Evolutionary conservation across 2,113 vertebrate species (phyloP).

Genomic region (Uria aalge): DNA sequence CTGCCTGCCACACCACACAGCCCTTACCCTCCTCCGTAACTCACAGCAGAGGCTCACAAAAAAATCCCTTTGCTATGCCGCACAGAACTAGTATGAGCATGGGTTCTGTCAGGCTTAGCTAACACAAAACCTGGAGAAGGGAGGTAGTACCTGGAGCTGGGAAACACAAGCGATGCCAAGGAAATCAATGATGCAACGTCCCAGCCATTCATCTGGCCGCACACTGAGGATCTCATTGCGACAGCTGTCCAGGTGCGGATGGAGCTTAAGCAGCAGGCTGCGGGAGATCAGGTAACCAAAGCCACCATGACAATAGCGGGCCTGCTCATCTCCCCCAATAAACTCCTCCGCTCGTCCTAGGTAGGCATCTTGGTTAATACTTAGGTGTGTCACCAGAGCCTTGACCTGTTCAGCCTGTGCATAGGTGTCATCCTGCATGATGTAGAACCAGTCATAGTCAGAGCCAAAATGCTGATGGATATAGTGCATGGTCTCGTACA

Average conservation of each 20-base stretch:
- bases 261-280: conserved; percentile 86
- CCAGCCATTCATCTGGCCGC: conserved; percentile 95
- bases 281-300: conserved; percentile 94
- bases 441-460: conserved; percentile 95
- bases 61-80: background rate
- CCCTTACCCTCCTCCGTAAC: background rate
- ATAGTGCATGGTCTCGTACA: conserved; percentile 93
- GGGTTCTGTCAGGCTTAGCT: background rate
- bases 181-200: conserved; percentile 95
- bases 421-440: conserved; percentile 94
- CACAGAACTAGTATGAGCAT: background rate
- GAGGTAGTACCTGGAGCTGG: conserved; percentile 84
- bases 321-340: conserved; percentile 89
- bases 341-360: conserved; percentile 93
- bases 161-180: conserved; percentile 89
- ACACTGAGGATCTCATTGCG: conserved; percentile 95
- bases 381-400: conserved; percentile 86
- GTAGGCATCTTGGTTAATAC: conserved; percentile 89
- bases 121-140: background rate
- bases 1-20: background rate
- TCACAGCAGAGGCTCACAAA: background rate
- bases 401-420: conserved; percentile 87
- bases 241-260: conserved; percentile 88
- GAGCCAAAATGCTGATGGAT: conserved; percentile 87
- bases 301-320: conserved; percentile 91